Conservation (phyloP, 2,888 invertebrate species). For the Volucella inflata region DNA sequence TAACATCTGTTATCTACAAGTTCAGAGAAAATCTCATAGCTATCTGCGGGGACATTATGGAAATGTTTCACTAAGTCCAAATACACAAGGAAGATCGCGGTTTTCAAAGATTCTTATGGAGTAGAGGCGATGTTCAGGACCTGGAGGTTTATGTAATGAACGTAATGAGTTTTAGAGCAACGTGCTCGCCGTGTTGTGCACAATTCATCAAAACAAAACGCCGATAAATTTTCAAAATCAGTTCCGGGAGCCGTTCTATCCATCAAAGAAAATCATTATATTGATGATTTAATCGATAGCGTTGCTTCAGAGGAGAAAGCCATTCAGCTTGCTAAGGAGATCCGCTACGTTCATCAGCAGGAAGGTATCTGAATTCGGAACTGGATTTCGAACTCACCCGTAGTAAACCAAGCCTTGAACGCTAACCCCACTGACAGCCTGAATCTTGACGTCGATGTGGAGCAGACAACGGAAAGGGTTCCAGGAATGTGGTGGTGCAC, state of each 20-base stretch:
- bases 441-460: no score
- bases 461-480: no score
- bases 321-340: constrained; percentile 20
- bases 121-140: constrained; percentile 42
- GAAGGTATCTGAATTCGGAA: background rate
- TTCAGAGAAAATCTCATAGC: constrained; percentile 77
- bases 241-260: constrained; percentile 63
- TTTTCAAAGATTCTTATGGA: constrained; percentile 79
- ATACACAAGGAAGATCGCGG: constrained; percentile 74
- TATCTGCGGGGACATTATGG: constrained; percentile 77
- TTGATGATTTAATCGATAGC: constrained; percentile 73
- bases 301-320: constrained; percentile 24
- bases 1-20: no score
- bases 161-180: constrained; percentile 77
- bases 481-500: no score
- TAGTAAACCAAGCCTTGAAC: background rate
- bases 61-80: constrained; percentile 77
- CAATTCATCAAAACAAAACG: constrained; percentile 76
- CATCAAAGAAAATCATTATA: constrained; percentile 74
- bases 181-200: constrained; percentile 72
- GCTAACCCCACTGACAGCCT: no score
- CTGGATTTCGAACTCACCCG: constrained; percentile 15
- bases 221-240: constrained; percentile 41
- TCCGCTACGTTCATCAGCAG: constrained; percentile 1
- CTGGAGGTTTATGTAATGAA: constrained; percentile 74